Base-by-base conservation (phyloP, 1,140 invertebrate genomes). In the Druon quercuslanigerum region DNA sequence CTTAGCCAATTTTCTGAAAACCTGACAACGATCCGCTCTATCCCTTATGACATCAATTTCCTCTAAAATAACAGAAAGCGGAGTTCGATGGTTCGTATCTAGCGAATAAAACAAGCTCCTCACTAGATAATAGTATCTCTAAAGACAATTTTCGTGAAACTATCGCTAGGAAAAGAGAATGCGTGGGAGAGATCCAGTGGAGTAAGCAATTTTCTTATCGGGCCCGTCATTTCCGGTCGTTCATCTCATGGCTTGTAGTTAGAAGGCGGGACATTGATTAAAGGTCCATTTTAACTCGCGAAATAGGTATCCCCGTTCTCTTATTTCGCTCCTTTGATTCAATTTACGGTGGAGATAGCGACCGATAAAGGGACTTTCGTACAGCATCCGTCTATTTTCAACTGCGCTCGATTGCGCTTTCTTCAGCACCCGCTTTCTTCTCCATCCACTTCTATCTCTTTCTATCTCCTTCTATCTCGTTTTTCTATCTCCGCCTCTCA, bases 141-240 rank as follows among this genome's bases (percentile, higher is more conserved):
- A 78, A 79, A 85, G 78, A 60, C 81, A 84, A 85, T 85, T 86
- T 78, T 81, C 81, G 51, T 72, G 16, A 52, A 60, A 17, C 12
- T n/a, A 60, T 25, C 50, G 6, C n/a, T 5, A 19, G n/a, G n/a
- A 72, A 57, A 73, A 78, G 79, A 77, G 82, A 80, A 75, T 66
- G 74, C 76, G 72, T 75, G 20, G 56, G 77, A 75, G 74, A 73
- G 57, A 75, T 73, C 73, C 52, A 56, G 76, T 84, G 73, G 84
- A 80, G 80, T 87, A 85, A 89, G 87, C 87, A 87, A 89, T 90
- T 90, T 89, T 88, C 88, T 91, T 91, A 91, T 91, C 89, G 79
- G 87, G 72, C 73, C 46, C 84, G 88, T 89, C 87, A 90, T 91
- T 91, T 91, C 88, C 89, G 88, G 88, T 89, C 89, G 88, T 91